Base-by-base conservation (phyloP, 2,888 invertebrate genomes). In the Alitta virens region DNA sequence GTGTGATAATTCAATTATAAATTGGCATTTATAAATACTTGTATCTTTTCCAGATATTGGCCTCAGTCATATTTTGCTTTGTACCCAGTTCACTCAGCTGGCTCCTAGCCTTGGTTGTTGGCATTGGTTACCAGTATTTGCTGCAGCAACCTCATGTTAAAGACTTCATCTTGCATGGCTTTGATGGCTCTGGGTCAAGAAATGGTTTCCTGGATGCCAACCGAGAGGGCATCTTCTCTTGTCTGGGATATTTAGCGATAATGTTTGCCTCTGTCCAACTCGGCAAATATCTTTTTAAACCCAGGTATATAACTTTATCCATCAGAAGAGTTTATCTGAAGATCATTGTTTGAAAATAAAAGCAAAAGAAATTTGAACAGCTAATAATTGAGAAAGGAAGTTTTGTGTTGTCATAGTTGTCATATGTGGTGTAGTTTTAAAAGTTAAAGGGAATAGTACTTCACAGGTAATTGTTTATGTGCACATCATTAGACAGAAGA, bases 161-260 rank as follows among this genome's bases (percentile, higher is more conserved):
- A 66, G 80, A 87, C 0, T 93, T 75, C 86, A 88, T 93, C 0
- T 86, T 92, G 72, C 84, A 70, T 18, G 78, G 78, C 3, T 40
- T 55, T 3, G 74, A 77, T 65, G 75, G 77, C 1, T 51, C 61
- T 2, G 78, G 73, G 2, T 68, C 70, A 3, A 66, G 79, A 56
- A 80, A 82, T 46, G 85, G 85, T 60, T 83, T 94, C 38, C 67
- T 95, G 3, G 84, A 87, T 51, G 92, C 95, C 0, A 99, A 99
- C 82, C 87, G 92, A 62, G 98, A 99, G 84, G 98, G 98, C 0
- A 83, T 98, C 43, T 87, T 88, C 24, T 95, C 97, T 0, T 85
- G 89, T 42, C 83, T 90, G 0, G 97, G 98, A 1, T 97, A 92
- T 79, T 83, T 93, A 0, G 87, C 90, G 0, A 83, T 98, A 3